These are phyloP conservation scores for Globia sparganii DNA, from an alignment of 2,888 invertebrate genomes.

Conservation along the genomic window DNA sequence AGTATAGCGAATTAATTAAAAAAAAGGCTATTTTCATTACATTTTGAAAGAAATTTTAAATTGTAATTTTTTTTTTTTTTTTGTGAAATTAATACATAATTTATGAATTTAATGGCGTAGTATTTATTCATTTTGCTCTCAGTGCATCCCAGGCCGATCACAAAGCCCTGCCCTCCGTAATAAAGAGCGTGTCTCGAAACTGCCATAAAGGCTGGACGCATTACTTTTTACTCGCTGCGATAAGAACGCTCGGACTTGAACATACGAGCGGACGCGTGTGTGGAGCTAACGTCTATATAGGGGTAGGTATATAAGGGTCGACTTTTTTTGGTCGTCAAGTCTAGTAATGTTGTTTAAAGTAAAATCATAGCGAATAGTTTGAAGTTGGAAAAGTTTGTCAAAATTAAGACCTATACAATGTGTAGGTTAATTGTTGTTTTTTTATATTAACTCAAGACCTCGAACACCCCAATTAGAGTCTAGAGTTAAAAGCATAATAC, in stretches of 20 bases:
- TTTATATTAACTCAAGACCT: too few species aligned
- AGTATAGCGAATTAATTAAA: too few species aligned
- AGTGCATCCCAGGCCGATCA: constrained; percentile 62
- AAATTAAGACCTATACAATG: neutral
- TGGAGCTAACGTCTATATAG: constrained; percentile 50
- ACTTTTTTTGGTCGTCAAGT: neutral
- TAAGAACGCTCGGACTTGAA: constrained; percentile 81
- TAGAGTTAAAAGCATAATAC: too few species aligned
- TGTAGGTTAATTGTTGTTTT: too few species aligned
- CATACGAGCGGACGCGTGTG: constrained; percentile 53
- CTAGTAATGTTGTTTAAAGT: neutral
- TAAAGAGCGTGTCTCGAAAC: constrained; percentile 90
- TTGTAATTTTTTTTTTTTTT: too few species aligned
- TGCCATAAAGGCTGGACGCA: constrained; percentile 89
- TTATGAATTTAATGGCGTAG: neutral
- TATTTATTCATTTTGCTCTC: constrained; percentile 52
- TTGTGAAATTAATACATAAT: too few species aligned
- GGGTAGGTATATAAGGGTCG: constrained; percentile 30
- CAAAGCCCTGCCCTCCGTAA: constrained; percentile 83
- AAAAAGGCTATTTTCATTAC: too few species aligned
- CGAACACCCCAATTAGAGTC: too few species aligned
- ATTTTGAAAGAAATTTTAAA: too few species aligned
- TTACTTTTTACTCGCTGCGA: constrained; percentile 89
- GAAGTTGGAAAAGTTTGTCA: neutral
- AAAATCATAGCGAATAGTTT: neutral